These are phyloP conservation scores for Daphoenositta chrysoptera DNA, from an alignment of 2,113 vertebrate genomes.

Conservation along the genomic window DNA sequence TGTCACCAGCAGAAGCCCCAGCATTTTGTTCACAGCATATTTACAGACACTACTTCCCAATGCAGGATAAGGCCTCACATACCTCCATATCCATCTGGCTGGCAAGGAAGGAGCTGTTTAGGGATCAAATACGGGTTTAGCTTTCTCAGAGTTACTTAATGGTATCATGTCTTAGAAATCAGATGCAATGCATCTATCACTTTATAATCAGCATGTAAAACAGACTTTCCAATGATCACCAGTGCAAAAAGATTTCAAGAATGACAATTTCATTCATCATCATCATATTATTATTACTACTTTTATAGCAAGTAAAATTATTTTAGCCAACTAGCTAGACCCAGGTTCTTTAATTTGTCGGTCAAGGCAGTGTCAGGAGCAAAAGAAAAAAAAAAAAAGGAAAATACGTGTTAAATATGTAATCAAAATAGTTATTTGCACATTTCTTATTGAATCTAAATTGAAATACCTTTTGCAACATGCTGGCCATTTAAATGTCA, in stretches of 20 bases:
- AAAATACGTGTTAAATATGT: neutral
- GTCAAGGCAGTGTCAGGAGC: neutral
- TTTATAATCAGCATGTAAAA: neutral
- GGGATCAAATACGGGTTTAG: neutral
- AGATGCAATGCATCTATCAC: neutral
- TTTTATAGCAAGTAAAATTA: neutral
- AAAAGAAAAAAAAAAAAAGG: neutral
- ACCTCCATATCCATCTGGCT: neutral
- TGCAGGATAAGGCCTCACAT: neutral
- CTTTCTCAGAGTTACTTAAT: neutral
- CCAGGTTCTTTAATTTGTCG: neutral
- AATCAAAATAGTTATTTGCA: neutral
- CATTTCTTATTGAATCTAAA: neutral
- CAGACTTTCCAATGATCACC: neutral
- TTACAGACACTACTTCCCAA: neutral
- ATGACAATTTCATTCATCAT: neutral
- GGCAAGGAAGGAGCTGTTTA: neutral
- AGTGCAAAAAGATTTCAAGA: neutral
- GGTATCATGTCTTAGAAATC: neutral
- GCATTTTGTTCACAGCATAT: neutral
- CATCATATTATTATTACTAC: neutral
- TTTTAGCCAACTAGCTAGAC: neutral
- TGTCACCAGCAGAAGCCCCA: neutral
- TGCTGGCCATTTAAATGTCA: slow-evolving; percentile 75
- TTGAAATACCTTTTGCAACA: slow-evolving; percentile 81